phyloP scores from a whole-genome alignment of 2,888 invertebrate species.

The Trachelus tabidus region DNA sequence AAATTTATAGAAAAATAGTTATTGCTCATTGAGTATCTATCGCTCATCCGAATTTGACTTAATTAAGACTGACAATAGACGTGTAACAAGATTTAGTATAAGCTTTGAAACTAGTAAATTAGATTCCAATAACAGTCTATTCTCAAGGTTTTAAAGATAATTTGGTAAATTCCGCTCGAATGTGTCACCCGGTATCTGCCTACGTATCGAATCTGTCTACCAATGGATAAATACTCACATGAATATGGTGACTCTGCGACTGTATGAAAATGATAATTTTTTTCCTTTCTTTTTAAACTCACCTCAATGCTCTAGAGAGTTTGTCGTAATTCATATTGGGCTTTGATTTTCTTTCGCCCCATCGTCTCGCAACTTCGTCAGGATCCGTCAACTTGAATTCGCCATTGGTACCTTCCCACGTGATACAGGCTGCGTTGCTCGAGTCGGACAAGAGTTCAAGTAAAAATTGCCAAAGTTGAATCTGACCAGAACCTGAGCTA shows the following conservation, averaged over 20 bases:
- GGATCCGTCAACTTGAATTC: constrained; percentile 99
- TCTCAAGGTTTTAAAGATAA: not conserved
- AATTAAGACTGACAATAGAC: not conserved
- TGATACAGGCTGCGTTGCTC: constrained; percentile 95
- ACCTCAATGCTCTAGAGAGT: constrained; percentile 95
- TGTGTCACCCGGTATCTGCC: not conserved
- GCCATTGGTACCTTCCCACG: constrained; percentile 98
- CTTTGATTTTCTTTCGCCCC: constrained; percentile 99
- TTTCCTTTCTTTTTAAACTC: constrained; percentile 50
- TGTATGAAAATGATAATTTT: not conserved
- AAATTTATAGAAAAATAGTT: not conserved
- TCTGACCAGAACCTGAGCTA: constrained; percentile 96
- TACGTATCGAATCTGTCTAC: not conserved
- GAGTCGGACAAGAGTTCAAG: constrained; percentile 96
- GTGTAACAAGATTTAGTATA: not conserved
- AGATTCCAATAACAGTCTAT: not conserved
- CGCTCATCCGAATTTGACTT: not conserved
- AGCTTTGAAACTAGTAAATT: not conserved
- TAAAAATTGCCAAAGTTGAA: constrained; percentile 99
- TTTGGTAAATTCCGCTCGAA: not conserved
- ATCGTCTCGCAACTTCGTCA: constrained; percentile 96
- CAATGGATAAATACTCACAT: not conserved
- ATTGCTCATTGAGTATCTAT: not conserved
- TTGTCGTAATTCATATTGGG: constrained; percentile 99
- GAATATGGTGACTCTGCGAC: not conserved